A percentile compares a stretch with the other conserved stretches of the same genome.
phyloP scores from a whole-genome alignment of 2,797 vertebrate genomes.

The Mycteria americana region DNA sequence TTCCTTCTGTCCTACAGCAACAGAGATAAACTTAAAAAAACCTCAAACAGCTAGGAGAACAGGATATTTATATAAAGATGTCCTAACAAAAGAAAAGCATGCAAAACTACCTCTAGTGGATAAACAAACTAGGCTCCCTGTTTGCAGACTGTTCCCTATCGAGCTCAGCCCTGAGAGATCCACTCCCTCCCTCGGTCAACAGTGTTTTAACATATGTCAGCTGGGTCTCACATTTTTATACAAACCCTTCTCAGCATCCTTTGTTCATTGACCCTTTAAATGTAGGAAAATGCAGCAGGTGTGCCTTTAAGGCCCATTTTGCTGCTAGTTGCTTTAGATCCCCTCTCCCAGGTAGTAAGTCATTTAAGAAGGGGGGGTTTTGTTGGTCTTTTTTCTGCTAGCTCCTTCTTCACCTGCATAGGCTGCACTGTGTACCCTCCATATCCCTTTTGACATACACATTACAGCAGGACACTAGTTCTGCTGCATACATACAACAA shows the following conservation, averaged over 20 bases:
- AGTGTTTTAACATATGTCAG: background rate
- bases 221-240: background rate
- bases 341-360: background rate
- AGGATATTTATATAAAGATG: conserved; percentile 63
- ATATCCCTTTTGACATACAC: background rate
- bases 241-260: background rate
- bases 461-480: background rate
- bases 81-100: conserved; percentile 58
- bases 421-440: background rate
- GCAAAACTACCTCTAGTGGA: conserved; percentile 31
- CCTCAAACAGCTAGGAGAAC: conserved; percentile 18
- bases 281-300: background rate
- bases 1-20: conserved; percentile 53
- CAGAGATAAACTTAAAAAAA: conserved; percentile 35
- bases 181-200: background rate
- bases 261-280: background rate
- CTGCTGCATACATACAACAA: background rate
- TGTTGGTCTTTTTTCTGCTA: background rate
- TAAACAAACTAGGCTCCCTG: conserved; percentile 33
- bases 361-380: fast-evolving
- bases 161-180: background rate
- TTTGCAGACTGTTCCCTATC: background rate
- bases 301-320: background rate
- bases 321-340: background rate
- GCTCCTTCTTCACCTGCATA: background rate